Evolutionary conservation across 2,113 vertebrate species (phyloP).

Genomic region (Varanus komodoensis): DNA sequence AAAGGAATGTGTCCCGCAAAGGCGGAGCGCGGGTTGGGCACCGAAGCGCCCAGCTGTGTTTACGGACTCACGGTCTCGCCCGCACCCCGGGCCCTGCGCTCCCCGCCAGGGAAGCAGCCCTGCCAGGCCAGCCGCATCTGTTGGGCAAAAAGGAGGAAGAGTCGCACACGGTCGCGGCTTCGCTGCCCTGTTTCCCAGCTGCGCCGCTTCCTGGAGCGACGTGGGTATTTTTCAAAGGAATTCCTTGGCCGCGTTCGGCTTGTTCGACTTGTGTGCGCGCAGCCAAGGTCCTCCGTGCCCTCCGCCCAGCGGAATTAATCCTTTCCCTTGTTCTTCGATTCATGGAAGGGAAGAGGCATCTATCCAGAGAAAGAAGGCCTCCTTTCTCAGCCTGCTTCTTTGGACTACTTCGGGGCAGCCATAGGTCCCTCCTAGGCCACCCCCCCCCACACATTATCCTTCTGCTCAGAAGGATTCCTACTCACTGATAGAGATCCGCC

Average conservation of each 20-base stretch:
- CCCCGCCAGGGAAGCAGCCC: slow-evolving; percentile 71
- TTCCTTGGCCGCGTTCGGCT: slow-evolving; percentile 66
- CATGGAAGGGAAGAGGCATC: background rate
- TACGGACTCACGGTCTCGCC: slow-evolving; percentile 78
- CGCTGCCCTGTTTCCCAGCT: slow-evolving; percentile 81
- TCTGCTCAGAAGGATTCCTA: too few relatives aligned
- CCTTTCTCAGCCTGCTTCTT: background rate
- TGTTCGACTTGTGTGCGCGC: slow-evolving; percentile 53
- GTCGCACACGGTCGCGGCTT: slow-evolving; percentile 61
- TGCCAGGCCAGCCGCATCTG: slow-evolving; percentile 83
- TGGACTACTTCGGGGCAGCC: background rate
- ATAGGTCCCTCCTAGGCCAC: background rate
- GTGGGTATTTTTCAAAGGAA: slow-evolving; percentile 65
- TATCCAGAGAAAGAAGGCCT: background rate
- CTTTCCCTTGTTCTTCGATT: background rate
- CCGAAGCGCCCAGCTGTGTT: slow-evolving; percentile 76
- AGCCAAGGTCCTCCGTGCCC: slow-evolving; percentile 13
- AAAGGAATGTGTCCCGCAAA: slow-evolving; percentile 58
- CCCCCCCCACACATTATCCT: too few relatives aligned
- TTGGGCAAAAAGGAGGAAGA: slow-evolving; percentile 69
- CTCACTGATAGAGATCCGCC: too few relatives aligned
- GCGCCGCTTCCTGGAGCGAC: slow-evolving; percentile 56
- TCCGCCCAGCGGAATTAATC: background rate
- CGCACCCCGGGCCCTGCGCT: slow-evolving; percentile 65
- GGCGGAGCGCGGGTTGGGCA: slow-evolving; percentile 75